Evolutionary conservation across 2,797 vertebrate genomes (phyloP).

Genomic region (Meriones psammophilus): DNA sequence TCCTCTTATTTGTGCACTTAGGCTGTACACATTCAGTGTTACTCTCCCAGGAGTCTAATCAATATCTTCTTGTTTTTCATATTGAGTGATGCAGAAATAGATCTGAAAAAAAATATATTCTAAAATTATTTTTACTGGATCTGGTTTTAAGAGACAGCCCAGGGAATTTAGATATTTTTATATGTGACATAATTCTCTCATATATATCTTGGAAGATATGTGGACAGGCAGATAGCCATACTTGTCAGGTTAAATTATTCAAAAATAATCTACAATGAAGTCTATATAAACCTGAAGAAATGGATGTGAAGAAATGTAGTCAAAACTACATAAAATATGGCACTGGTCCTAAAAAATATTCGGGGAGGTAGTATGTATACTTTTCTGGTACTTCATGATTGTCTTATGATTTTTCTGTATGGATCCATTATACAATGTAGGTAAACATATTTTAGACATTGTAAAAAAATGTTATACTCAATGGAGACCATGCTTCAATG

Average conservation of each 20-base stretch:
- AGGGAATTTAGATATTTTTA: conserved; percentile 33
- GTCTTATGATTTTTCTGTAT: conserved; percentile 10
- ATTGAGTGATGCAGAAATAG: conserved; percentile 54
- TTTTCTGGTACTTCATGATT: background rate
- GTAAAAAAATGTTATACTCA: background rate
- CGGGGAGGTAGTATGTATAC: background rate
- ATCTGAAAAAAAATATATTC: conserved; percentile 41
- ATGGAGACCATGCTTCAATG: background rate
- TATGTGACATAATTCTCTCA: conserved; percentile 22
- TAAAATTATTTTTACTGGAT: conserved; percentile 51
- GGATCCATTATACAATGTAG: background rate
- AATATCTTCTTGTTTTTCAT: conserved; percentile 56
- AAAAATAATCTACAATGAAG: background rate
- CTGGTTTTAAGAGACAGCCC: background rate
- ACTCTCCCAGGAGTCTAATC: conserved; percentile 67
- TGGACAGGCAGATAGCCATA: background rate
- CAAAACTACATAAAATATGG: background rate
- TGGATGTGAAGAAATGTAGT: background rate
- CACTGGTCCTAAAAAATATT: background rate
- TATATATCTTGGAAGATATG: background rate
- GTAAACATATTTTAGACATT: conserved; percentile 7
- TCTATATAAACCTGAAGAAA: conserved; percentile 15
- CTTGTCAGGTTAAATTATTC: conserved; percentile 20
- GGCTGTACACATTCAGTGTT: conserved; percentile 44
- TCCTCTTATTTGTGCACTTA: conserved; percentile 47